A percentile compares a stretch with the other conserved stretches of the same genome.
phyloP scores from a whole-genome alignment of 1,140 invertebrate species.

The Pseudachorutes palmiensis region DNA sequence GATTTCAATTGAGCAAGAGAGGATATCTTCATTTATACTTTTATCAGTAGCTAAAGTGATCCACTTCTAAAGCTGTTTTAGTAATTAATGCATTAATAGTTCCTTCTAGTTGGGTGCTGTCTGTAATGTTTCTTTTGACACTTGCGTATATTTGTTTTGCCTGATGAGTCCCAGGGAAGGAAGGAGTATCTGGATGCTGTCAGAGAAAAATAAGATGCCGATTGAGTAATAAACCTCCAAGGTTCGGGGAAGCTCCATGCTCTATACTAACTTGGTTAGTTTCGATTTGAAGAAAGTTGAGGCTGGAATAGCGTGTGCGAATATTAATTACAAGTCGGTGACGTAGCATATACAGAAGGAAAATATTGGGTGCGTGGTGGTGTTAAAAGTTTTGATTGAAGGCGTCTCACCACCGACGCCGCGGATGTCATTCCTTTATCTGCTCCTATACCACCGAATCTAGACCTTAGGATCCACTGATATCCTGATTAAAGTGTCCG shows the following conservation, averaged over 20 bases:
- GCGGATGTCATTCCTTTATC: background rate
- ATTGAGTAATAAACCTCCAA: too few species aligned
- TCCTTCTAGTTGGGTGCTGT: background rate
- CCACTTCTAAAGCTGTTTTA: too few species aligned
- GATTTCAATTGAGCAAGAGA: too few species aligned
- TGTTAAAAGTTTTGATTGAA: background rate
- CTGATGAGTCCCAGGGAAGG: background rate
- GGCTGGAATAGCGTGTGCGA: background rate
- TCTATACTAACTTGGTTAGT: too few species aligned
- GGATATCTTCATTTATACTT: too few species aligned
- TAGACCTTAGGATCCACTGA: background rate
- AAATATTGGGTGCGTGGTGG: too few species aligned
- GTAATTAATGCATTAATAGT: background rate
- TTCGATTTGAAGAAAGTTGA: too few species aligned
- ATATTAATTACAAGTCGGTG: background rate
- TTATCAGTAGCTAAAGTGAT: too few species aligned
- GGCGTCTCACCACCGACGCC: background rate
- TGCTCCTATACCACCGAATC: background rate
- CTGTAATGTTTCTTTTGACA: conserved; percentile 3
- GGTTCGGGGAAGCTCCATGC: too few species aligned
- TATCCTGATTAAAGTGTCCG: background rate
- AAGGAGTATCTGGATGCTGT: background rate
- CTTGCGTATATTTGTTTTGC: conserved; percentile 4
- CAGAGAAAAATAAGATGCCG: background rate
- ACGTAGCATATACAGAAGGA: background rate